Percentiles rank a stretch among this genome's conserved stretches.
phyloP scores from a whole-genome alignment of 2,113 vertebrate genomes.

The Raja brachyura region DNA sequence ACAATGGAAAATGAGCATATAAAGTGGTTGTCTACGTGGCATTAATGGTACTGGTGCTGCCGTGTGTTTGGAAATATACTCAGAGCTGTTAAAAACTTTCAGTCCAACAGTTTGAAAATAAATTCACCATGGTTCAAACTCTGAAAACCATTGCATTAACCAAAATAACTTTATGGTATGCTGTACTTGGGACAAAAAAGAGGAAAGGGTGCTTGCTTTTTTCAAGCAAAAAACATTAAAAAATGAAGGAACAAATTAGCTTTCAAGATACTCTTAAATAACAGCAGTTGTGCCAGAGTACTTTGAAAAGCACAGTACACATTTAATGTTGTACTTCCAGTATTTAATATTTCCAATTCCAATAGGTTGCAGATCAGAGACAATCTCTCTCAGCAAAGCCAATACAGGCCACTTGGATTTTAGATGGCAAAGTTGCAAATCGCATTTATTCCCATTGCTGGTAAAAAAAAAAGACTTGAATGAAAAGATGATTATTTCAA shows the following conservation, averaged over 20 bases:
- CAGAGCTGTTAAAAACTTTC: slow-evolving; percentile 1
- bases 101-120: background rate
- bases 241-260: background rate
- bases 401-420: slow-evolving; percentile 5
- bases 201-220: background rate
- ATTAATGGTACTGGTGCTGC: background rate
- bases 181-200: background rate
- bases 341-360: slow-evolving; percentile 19
- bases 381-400: slow-evolving; percentile 1
- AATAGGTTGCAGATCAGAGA: background rate
- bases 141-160: background rate
- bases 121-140: background rate
- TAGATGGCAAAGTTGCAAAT: slow-evolving; percentile 6
- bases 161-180: background rate
- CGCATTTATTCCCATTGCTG: slow-evolving; percentile 24
- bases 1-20: background rate
- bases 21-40: background rate
- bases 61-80: background rate
- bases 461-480: slow-evolving; percentile 9
- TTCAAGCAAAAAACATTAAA: background rate
- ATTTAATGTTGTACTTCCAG: slow-evolving; percentile 19
- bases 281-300: background rate
- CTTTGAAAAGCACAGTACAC: slow-evolving; percentile 25
- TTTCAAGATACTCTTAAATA: slow-evolving; percentile 34
- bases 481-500: slow-evolving; percentile 32